Conservation (phyloP, 1,140 invertebrate species). For the Ctenoplectra terminalis region DNA sequence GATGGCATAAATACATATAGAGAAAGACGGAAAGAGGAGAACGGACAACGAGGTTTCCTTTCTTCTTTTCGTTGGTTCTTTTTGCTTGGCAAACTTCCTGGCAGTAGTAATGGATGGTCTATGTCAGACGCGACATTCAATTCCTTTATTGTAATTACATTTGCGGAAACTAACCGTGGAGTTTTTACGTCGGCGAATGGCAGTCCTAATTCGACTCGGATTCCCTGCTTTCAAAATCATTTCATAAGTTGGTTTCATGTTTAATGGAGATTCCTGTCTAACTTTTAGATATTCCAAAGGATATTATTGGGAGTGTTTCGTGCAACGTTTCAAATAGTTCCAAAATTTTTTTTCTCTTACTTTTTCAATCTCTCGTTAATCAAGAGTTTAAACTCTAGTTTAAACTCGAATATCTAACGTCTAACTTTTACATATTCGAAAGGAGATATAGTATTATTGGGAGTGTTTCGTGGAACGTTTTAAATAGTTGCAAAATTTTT, state of each 20-base stretch:
- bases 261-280: background rate
- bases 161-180: background rate
- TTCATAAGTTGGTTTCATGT: background rate
- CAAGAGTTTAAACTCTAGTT: no score
- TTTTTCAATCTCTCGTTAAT: no score
- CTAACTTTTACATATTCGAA: no score
- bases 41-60: background rate
- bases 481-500: no score
- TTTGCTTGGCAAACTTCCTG: slow-evolving; percentile 10
- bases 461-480: no score
- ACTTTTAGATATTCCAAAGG: background rate
- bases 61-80: background rate
- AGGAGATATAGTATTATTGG: no score
- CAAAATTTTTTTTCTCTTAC: no score
- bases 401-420: no score
- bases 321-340: no score
- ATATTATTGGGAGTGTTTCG: no score
- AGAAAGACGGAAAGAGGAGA: no score
- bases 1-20: background rate
- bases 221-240: background rate
- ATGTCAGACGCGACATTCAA: slow-evolving; percentile 16
- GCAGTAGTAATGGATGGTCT: slow-evolving; percentile 4
- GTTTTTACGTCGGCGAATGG: background rate
- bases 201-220: background rate
- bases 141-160: slow-evolving; percentile 20